Percentiles rank a stretch among this genome's conserved stretches.
These are phyloP conservation scores for Chaenogobius annularis DNA, from an alignment of 2,113 vertebrate genomes.

Conservation along the genomic window DNA sequence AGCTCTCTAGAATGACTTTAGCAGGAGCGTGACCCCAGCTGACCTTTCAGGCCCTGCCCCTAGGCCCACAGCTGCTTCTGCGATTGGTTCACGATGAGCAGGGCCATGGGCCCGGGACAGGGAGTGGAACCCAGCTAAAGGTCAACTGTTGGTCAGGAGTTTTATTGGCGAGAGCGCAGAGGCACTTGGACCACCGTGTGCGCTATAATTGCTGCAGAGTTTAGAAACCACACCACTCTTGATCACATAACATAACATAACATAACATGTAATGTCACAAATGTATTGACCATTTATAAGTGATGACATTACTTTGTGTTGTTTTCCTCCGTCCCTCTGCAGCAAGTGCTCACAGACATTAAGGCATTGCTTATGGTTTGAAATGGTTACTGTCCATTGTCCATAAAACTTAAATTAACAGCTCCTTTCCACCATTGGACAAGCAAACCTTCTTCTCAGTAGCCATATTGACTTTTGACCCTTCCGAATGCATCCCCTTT, in stretches of 20 bases:
- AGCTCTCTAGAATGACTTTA: slow-evolving; percentile 79
- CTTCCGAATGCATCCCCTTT: background rate
- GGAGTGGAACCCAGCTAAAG: slow-evolving; percentile 61
- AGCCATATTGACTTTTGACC: background rate
- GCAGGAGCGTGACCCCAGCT: slow-evolving; percentile 76
- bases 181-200: slow-evolving; percentile 79
- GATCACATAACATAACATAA: too few relatives aligned
- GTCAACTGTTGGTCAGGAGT: slow-evolving; percentile 81
- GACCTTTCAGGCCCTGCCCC: slow-evolving; percentile 54
- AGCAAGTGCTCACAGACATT: background rate
- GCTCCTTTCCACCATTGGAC: background rate
- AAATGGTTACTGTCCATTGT: background rate
- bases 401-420: background rate
- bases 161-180: slow-evolving; percentile 74
- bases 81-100: slow-evolving; percentile 57
- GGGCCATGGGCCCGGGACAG: slow-evolving; percentile 7
- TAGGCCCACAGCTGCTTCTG: slow-evolving; percentile 69
- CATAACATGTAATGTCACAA: too few relatives aligned
- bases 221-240: slow-evolving; percentile 59
- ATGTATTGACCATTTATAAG: too few relatives aligned
- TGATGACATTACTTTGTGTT: too few relatives aligned
- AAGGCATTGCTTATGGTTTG: too few relatives aligned
- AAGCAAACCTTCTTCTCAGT: background rate
- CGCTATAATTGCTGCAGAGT: slow-evolving; percentile 79
- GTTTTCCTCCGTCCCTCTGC: background rate